Evolutionary conservation across 2,113 vertebrate species (phyloP), one percentile per base, ranked within the genome.

Genomic region (Eptesicus fuscus): DNA sequence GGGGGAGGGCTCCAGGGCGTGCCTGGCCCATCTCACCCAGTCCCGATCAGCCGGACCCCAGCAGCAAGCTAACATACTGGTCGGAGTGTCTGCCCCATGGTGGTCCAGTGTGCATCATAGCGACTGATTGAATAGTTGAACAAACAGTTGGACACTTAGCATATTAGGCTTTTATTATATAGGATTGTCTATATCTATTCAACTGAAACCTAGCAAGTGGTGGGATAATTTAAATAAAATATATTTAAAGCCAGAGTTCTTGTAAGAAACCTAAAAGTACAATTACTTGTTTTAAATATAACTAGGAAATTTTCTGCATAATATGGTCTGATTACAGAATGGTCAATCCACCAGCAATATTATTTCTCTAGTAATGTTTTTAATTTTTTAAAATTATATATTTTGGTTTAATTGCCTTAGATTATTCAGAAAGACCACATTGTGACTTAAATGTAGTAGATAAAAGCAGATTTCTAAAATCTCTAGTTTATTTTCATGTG

Each of bases 201-300:
- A 73, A 77, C 6, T 83, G 28, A 17, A 37, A 93, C 51, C 47
- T 90, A 65, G 17, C 40, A 95, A 79, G 65, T 69, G 9, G 14
- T 85, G 37, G 63, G 42, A 73, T 61, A 69, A 77, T 88, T 86
- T 85, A 96, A 88, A 80, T 91, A 40, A 79, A 93, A 71, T 2
- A 56, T 28, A 59, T 73, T 70, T 92, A 87, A 89, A 92, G n/a
- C 20, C 4, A 67, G 8, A 47, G 0, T 44, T 65, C 9, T 90
- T 78, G 3, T 40, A 51, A 74, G 42, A 76, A 95, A 53, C 77
- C 9, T 86, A 56, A 89, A 93, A 37, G 22, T 25, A 28, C 23
- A 59, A 82, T 63, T 59, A 40, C 0, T 49, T 44, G 80, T 85
- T 83, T 37, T 90, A 32, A 79, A 83, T 40, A 90, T 37, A 91